Conservation (phyloP, 1,140 invertebrate species). For the Triops longicaudatus region DNA sequence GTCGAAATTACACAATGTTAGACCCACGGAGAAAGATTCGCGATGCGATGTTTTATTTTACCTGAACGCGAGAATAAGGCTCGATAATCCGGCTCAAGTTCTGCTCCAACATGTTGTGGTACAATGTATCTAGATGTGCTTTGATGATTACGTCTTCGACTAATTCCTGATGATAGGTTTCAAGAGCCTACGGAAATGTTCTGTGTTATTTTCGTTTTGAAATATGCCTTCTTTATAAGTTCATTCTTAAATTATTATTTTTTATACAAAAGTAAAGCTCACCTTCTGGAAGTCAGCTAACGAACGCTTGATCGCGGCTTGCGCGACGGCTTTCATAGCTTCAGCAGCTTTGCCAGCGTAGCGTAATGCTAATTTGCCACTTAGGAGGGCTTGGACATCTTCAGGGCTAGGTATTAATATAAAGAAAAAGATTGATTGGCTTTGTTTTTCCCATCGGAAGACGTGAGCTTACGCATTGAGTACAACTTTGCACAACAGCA, state of each 20-base stretch:
- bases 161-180: slow-evolving; percentile 77
- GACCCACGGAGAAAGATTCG: not conserved
- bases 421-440: slow-evolving; percentile 25
- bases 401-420: slow-evolving; percentile 70
- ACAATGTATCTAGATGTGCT: slow-evolving; percentile 90
- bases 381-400: slow-evolving; percentile 90
- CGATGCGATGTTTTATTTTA: slow-evolving; percentile 37
- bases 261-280: not conserved
- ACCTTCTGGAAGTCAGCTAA: slow-evolving; percentile 84
- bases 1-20: slow-evolving; percentile 25
- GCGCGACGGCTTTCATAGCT: slow-evolving; percentile 94
- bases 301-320: slow-evolving; percentile 91
- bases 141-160: slow-evolving; percentile 93
- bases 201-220: no score
- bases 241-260: no score
- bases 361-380: slow-evolving; percentile 92
- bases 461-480: slow-evolving; percentile 56
- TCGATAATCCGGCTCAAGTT: slow-evolving; percentile 98
- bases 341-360: slow-evolving; percentile 92
- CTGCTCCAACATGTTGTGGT: slow-evolving; percentile 98
- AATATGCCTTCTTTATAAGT: slow-evolving; percentile 22
- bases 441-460: not conserved
- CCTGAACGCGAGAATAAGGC: slow-evolving; percentile 94
- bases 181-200: slow-evolving; percentile 52
- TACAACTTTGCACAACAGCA: slow-evolving; percentile 99